Base-by-base conservation (phyloP, 1,140 invertebrate species). In the Drosophila sp. region DNA sequence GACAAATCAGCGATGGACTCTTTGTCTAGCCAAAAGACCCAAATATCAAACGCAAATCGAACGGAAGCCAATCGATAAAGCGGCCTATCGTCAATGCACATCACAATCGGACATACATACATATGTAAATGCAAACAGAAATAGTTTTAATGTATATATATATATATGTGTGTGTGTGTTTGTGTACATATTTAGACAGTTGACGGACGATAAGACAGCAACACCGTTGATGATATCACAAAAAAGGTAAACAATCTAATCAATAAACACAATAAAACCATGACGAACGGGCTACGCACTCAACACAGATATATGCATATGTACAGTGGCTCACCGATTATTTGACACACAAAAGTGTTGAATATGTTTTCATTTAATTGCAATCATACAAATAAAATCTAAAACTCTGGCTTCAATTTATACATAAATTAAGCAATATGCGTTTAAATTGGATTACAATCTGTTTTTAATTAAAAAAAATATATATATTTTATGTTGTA, bases 161-260 rank as follows among this genome's bases (percentile, higher is more conserved):
- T 45, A 58, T 46, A 40, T 40, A 56, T 34, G 46, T 29, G 27
- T 51, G 2, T 45, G 29, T 54, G 41, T 41, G 25, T 45, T 54
- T 41, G 57, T 75, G 65, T 51, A 71, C 67, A 78, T 82, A 81
- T 82, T 87, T 87, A 72, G 75, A 87, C 82, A 87, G 82, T 86
- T 86, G 82, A 86, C 82, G 82, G 78, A 79, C 83, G 83, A 87
- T 89, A 89, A 82, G 61, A 65, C 72, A 77, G 69, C 66, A 71
- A 72, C 64, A 75, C 64, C 43, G 63, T 38, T 45, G 82, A 87
- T 87, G 82, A 82, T 87, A 89, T 87, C 83, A 87, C 76, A 78
- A 76, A 79, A 89, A 89, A 87, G 79, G 82, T 87, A 89, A 87
- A 87, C 83, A 87, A 87, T 87, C 82, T 87, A 89, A 87, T 87